Conservation (phyloP, 2,113 vertebrate genomes). For the Corynorhinus townsendii region DNA sequence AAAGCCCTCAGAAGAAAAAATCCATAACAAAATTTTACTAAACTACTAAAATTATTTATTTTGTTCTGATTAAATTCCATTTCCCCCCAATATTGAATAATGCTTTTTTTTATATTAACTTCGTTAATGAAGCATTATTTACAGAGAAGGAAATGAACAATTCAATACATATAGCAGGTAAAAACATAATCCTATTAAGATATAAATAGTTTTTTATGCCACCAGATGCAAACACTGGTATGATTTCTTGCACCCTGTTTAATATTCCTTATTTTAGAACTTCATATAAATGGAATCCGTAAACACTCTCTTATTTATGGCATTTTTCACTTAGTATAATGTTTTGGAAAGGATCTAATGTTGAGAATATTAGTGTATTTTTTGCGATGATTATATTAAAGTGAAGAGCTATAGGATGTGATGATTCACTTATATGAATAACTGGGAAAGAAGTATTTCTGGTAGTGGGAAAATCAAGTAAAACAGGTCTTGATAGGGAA, state of each 20-base stretch:
- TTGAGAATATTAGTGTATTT: neutral
- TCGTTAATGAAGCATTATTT: neutral
- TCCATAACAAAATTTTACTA: neutral
- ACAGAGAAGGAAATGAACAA: neutral
- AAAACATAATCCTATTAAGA: neutral
- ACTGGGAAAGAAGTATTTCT: neutral
- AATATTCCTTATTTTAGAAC: neutral
- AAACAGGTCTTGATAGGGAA: neutral
- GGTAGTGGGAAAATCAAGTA: neutral
- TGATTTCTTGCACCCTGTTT: neutral
- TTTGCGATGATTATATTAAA: neutral
- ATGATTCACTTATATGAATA: neutral
- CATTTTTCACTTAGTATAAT: neutral
- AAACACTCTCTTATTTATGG: neutral
- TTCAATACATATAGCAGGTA: neutral
- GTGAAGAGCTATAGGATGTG: neutral
- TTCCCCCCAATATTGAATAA: neutral
- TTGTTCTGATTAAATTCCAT: neutral
- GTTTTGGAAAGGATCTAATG: neutral
- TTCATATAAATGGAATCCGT: neutral
- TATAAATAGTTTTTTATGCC: neutral
- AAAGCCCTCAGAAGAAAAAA: neutral
- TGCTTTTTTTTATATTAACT: neutral
- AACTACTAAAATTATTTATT: neutral
- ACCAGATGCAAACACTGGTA: neutral